These are phyloP conservation scores for Triops cancriformis DNA, from an alignment of 1,140 invertebrate genomes.

Conservation along the genomic window DNA sequence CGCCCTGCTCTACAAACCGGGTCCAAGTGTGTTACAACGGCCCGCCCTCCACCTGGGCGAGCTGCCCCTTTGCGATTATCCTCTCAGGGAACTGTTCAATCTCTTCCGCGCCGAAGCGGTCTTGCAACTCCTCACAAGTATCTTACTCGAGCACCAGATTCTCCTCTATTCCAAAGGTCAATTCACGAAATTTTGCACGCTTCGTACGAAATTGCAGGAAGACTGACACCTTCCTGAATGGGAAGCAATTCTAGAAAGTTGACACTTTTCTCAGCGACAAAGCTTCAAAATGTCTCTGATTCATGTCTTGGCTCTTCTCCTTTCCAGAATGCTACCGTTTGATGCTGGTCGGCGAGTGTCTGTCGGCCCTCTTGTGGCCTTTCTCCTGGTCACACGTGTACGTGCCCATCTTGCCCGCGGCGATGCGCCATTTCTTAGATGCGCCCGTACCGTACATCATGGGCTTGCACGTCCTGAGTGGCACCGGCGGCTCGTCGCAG, in stretches of 20 bases:
- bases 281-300: not conserved
- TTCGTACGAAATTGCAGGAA: too few species aligned
- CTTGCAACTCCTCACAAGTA: conserved; percentile 88
- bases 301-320: conserved; percentile 23
- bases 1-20: conserved; percentile 34
- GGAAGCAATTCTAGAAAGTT: too few species aligned
- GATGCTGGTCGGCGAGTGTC: conserved; percentile 93
- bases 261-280: too few species aligned
- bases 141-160: conserved; percentile 93
- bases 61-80: conserved; percentile 88
- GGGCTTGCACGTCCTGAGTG: conserved; percentile 51
- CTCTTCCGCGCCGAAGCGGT: conserved; percentile 82
- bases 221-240: too few species aligned
- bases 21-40: conserved; percentile 43
- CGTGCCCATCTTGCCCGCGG: conserved; percentile 93
- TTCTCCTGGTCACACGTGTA: conserved; percentile 98
- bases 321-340: conserved; percentile 79
- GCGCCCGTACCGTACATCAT: conserved; percentile 98
- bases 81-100: conserved; percentile 75
- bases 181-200: conserved; percentile 2
- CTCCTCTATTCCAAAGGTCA: conserved; percentile 81
- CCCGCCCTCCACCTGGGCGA: conserved; percentile 59
- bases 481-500: not conserved
- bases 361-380: conserved; percentile 82
- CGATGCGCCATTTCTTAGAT: conserved; percentile 92